These are phyloP conservation scores for Neosalanx taihuensis DNA, from an alignment of 2,797 vertebrate species.

Conservation along the genomic window DNA sequence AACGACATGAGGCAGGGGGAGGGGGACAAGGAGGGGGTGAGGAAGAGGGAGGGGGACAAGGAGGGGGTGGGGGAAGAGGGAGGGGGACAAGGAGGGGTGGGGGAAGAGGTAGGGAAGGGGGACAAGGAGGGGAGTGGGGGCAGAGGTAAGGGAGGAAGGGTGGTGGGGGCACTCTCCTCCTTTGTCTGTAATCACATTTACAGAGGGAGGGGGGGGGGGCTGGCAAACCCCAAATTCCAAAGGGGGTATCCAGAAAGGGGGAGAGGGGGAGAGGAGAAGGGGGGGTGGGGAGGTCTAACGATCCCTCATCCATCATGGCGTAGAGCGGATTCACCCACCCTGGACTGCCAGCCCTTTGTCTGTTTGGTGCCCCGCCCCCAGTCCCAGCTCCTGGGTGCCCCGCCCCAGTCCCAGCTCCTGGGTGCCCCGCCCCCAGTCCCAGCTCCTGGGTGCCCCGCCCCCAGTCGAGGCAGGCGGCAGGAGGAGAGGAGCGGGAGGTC, in stretches of 20 bases:
- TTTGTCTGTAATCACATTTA: constrained; percentile 19
- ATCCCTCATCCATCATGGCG: constrained; percentile 30
- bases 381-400: constrained; percentile 12
- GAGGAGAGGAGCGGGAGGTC: too few relatives aligned
- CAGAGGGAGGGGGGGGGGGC: background rate
- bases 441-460: constrained; percentile 3
- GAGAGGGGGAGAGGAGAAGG: too few relatives aligned
- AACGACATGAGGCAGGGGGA: background rate
- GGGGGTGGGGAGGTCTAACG: constrained; percentile 21
- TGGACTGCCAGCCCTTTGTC: constrained; percentile 28
- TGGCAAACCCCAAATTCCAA: too few relatives aligned
- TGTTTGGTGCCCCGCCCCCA: background rate
- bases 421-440: constrained; percentile 2
- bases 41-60: constrained; percentile 3
- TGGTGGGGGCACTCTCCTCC: too few relatives aligned
- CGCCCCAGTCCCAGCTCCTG: too few relatives aligned
- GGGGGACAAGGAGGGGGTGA: background rate
- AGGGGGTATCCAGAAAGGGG: too few relatives aligned
- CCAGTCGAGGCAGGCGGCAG: too few relatives aligned
- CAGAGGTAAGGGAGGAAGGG: too few relatives aligned
- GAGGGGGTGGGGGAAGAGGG: constrained; percentile 10
- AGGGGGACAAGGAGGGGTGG: background rate
- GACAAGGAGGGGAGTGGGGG: too few relatives aligned
- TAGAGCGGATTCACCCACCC: constrained; percentile 32
- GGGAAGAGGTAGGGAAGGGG: background rate